phyloP scores from a whole-genome alignment of 1,140 invertebrate species.

The Drosophila nebulosa region DNA sequence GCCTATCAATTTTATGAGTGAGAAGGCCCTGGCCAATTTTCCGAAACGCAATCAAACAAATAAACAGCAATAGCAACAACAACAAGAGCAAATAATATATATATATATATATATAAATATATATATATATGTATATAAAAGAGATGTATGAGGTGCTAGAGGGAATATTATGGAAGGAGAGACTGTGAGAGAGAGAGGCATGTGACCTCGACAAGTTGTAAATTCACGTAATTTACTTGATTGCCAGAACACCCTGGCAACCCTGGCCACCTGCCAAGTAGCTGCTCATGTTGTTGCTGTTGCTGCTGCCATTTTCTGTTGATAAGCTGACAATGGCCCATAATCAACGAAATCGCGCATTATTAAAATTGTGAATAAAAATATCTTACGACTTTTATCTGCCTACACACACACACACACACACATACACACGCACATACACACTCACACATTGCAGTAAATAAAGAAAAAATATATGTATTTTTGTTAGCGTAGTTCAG shows the following conservation, averaged over 20 bases:
- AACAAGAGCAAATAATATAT: neutral
- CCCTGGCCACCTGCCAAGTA: slow-evolving; percentile 36
- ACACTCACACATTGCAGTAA: slow-evolving; percentile 1
- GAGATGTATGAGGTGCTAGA: neutral
- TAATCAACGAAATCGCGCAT: slow-evolving; percentile 55
- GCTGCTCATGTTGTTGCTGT: neutral
- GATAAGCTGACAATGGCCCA: slow-evolving; percentile 46
- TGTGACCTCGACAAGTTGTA: slow-evolving; percentile 51
- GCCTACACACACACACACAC: neutral
- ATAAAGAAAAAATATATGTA: neutral
- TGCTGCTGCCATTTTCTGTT: neutral
- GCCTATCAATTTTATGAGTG: slow-evolving; percentile 57
- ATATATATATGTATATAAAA: neutral
- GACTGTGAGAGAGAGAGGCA: neutral
- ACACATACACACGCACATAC: neutral
- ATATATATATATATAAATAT: neutral
- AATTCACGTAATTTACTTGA: slow-evolving; percentile 66
- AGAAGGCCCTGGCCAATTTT: slow-evolving; percentile 42
- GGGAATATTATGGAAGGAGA: neutral
- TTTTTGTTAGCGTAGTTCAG: neutral
- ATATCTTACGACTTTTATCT: slow-evolving; percentile 8
- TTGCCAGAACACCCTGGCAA: slow-evolving; percentile 37
- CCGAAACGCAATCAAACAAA: slow-evolving; percentile 60
- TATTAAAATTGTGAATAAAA: slow-evolving; percentile 42
- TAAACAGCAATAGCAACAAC: slow-evolving; percentile 39